Percentiles rank a stretch among this genome's conserved stretches.
phyloP scores from a whole-genome alignment of 1,140 invertebrate genomes.

The Zaprionus camerounensis region DNA sequence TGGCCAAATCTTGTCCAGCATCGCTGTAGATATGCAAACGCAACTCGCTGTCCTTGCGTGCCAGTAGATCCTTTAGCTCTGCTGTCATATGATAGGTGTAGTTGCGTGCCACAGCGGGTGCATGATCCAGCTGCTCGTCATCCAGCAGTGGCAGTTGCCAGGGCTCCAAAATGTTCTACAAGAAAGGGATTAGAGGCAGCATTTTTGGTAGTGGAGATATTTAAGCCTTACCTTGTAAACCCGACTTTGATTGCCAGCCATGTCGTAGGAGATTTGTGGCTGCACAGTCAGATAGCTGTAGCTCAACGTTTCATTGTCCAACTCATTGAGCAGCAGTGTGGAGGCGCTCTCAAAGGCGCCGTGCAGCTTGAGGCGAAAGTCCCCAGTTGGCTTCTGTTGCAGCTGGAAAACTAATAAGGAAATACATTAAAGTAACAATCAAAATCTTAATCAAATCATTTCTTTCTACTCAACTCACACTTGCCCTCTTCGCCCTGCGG shows the following conservation, averaged over 20 bases:
- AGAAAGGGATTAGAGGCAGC: too few relatives aligned
- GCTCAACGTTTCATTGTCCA: slow-evolving; percentile 41
- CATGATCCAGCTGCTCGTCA: slow-evolving; percentile 50
- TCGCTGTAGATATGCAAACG: slow-evolving; percentile 68
- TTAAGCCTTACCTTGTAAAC: slow-evolving; percentile 47
- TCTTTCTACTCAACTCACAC: slow-evolving; percentile 40
- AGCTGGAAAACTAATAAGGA: slow-evolving; percentile 61
- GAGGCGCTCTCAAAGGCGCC: slow-evolving; percentile 64
- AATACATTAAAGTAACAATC: background rate
- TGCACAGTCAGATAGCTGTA: slow-evolving; percentile 67
- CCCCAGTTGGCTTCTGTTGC: slow-evolving; percentile 67
- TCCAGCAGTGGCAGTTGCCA: slow-evolving; percentile 64
- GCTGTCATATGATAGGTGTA: slow-evolving; percentile 64
- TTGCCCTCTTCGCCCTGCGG: slow-evolving; percentile 65
- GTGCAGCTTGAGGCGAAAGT: slow-evolving; percentile 67
- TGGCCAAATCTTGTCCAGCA: slow-evolving; percentile 59
- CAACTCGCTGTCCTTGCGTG: slow-evolving; percentile 33
- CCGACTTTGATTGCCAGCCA: slow-evolving; percentile 47
- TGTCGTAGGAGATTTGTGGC: slow-evolving; percentile 59
- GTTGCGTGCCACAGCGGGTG: slow-evolving; percentile 62
- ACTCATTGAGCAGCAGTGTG: background rate
- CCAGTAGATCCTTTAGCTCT: slow-evolving; percentile 47
- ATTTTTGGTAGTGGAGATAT: background rate
- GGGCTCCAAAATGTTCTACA: slow-evolving; percentile 63
- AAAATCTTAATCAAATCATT: background rate